A percentile compares a stretch with the other conserved stretches of the same genome.
Evolutionary conservation across 2,888 invertebrate species (phyloP).

Genomic region (Conomelus anceps): DNA sequence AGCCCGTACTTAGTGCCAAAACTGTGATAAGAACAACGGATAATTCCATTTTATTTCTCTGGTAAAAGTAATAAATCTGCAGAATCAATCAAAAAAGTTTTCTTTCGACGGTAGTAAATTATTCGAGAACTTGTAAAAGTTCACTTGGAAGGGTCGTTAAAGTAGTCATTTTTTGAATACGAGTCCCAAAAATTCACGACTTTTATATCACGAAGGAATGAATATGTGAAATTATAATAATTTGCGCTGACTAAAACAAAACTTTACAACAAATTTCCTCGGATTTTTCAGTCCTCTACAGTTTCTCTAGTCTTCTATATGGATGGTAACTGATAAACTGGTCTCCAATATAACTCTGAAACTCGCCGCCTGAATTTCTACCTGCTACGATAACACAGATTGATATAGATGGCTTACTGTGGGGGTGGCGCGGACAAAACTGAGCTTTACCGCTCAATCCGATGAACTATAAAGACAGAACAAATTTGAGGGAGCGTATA

Average conservation of each 20-base stretch:
- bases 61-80: background rate
- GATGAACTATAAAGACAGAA: background rate
- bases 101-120: background rate
- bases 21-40: background rate
- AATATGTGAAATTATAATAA: too few relatives aligned
- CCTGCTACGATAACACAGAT: background rate
- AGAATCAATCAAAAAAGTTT: background rate
- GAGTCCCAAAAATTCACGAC: background rate
- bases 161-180: background rate
- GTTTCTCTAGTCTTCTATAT: background rate
- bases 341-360: background rate
- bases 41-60: background rate
- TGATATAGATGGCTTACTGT: background rate
- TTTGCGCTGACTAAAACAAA: too few relatives aligned
- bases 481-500: background rate
- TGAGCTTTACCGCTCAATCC: background rate
- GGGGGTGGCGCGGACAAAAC: background rate
- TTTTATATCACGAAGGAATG: too few relatives aligned
- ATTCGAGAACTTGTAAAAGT: background rate
- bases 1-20: background rate
- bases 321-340: background rate
- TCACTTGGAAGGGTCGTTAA: background rate
- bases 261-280: too few relatives aligned
- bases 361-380: background rate
- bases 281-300: background rate